Conservation (phyloP, 53 echinoderm and acorn worm genomes). For the Hippasteria phrygiana region DNA sequence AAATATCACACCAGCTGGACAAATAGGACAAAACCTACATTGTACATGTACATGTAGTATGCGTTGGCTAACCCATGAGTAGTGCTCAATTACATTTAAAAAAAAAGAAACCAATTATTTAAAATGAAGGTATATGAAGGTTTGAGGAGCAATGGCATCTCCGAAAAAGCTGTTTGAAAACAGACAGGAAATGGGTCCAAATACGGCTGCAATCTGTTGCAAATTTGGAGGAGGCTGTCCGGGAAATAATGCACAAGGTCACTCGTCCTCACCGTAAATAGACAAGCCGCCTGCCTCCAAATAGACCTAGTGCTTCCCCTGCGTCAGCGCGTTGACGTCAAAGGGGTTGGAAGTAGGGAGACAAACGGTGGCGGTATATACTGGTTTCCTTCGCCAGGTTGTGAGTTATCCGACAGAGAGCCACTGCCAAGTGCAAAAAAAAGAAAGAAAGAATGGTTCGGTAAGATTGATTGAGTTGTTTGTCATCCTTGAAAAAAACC, state of each 20-base stretch:
- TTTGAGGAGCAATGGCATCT: background rate
- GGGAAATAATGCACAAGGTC: conserved; percentile 48
- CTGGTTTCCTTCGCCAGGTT: background rate
- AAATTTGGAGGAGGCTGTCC: background rate
- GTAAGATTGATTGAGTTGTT: conserved; percentile 4
- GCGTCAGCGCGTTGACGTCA: conserved; percentile 61
- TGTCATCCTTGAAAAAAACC: conserved; percentile 3
- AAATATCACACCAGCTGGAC: no score
- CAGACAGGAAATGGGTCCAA: conserved; percentile 21
- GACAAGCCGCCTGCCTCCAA: conserved; percentile 19
- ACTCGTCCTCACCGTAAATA: conserved; percentile 24
- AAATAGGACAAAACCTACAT: no score
- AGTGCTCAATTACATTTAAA: no score
- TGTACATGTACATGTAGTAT: no score
- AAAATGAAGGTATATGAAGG: background rate
- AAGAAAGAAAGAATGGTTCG: background rate
- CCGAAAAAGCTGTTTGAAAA: background rate
- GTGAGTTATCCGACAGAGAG: background rate
- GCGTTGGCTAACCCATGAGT: no score
- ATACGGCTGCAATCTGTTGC: conserved; percentile 26
- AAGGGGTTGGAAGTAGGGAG: background rate
- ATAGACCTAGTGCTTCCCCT: conserved; percentile 53
- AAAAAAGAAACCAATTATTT: background rate
- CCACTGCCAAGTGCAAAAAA: background rate
- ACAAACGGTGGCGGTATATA: conserved; percentile 24